Conservation (phyloP, 2,888 invertebrate genomes). For the Pantelozetes paolii region DNA sequence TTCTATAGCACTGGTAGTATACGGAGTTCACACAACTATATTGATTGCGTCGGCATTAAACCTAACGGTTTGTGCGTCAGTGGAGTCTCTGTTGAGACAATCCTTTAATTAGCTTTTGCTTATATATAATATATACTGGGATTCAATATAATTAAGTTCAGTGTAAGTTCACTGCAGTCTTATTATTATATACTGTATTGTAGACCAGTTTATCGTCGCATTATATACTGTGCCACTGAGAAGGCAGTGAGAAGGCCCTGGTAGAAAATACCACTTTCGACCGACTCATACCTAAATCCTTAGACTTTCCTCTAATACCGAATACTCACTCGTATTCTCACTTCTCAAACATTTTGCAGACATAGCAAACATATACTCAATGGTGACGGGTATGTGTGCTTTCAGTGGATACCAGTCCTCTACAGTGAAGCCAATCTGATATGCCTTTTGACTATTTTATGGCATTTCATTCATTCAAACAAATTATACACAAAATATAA, state of each 20-base stretch:
- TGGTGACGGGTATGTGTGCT: neutral
- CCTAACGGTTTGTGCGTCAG: slow-evolving; percentile 16
- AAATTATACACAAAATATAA: no score
- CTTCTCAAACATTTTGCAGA: slow-evolving; percentile 29
- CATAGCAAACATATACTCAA: neutral
- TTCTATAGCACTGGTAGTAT: neutral
- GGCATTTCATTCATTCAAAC: no score
- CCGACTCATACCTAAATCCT: slow-evolving; percentile 27
- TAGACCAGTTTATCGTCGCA: neutral
- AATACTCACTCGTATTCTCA: slow-evolving; percentile 32
- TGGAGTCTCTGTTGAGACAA: slow-evolving; percentile 35
- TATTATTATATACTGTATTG: slow-evolving; percentile 20
- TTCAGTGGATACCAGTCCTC: no score
- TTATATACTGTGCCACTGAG: neutral
- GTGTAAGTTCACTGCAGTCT: slow-evolving; percentile 29
- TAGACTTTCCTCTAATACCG: slow-evolving; percentile 32
- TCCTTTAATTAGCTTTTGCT: slow-evolving; percentile 34
- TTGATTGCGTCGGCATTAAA: neutral
- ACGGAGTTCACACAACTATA: no score
- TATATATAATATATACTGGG: slow-evolving; percentile 34
- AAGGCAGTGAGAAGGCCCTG: no score
- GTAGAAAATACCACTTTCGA: slow-evolving; percentile 21
- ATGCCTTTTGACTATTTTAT: no score
- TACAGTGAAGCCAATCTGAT: no score
- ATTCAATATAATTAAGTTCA: slow-evolving; percentile 36